Conservation (phyloP, 2,797 vertebrate species). For the Fringilla coelebs region DNA sequence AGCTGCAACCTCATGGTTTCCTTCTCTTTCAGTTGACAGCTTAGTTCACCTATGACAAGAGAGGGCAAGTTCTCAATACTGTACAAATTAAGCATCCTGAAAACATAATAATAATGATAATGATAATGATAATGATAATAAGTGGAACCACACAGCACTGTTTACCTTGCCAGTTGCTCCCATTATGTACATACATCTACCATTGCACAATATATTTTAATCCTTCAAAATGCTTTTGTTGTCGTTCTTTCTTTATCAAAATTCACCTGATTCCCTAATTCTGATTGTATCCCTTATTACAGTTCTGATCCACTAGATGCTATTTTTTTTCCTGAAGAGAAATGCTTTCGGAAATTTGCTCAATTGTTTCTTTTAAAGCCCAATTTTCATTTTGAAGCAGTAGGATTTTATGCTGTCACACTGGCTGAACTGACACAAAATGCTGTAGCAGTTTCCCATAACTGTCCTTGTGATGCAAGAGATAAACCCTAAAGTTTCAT, state of each 20-base stretch:
- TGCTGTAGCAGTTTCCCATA: not conserved
- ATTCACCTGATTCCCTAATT: not conserved
- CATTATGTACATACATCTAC: not conserved
- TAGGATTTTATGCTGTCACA: not conserved
- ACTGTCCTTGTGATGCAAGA: not conserved
- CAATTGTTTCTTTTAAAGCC: not conserved
- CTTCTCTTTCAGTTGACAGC: conserved; percentile 75
- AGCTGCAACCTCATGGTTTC: conserved; percentile 73
- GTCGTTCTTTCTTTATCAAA: not conserved
- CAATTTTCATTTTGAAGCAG: not conserved
- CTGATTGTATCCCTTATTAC: not conserved
- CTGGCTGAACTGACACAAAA: not conserved
- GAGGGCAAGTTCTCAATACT: not conserved
- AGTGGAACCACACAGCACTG: not conserved
- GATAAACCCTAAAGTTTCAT: not conserved
- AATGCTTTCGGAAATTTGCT: not conserved
- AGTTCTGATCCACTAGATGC: not conserved
- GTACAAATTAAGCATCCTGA: not conserved
- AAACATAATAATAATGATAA: not conserved
- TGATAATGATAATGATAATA: not conserved
- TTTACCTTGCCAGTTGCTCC: not conserved
- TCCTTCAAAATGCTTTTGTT: not conserved
- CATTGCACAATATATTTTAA: not conserved
- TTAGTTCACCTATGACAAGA: conserved; percentile 71
- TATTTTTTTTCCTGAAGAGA: not conserved